phyloP scores from a whole-genome alignment of 2,888 invertebrate species.

The Nymphalis c-album region DNA sequence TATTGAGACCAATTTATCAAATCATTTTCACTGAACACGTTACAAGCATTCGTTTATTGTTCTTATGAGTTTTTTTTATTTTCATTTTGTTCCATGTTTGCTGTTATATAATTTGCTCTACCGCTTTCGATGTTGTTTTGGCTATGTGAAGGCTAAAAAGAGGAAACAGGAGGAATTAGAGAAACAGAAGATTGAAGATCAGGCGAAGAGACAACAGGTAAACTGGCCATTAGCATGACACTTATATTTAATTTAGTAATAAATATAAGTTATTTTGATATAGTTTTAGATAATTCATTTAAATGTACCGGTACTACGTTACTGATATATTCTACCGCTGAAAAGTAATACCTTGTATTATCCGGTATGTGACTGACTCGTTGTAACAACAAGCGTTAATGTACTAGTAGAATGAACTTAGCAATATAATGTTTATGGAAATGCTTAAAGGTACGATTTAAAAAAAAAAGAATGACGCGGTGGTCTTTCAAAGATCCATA shows the following conservation, averaged over 20 bases:
- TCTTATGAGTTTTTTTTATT: constrained; percentile 45
- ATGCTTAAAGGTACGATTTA: too few relatives aligned
- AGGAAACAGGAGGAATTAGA: constrained; percentile 93
- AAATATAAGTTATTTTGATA: background rate
- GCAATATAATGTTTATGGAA: too few relatives aligned
- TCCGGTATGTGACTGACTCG: too few relatives aligned
- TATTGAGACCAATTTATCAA: too few relatives aligned
- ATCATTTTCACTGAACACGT: background rate
- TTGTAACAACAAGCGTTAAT: too few relatives aligned
- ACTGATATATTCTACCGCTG: too few relatives aligned
- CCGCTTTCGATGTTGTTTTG: constrained; percentile 80
- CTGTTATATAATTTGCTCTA: constrained; percentile 75
- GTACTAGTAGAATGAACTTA: too few relatives aligned
- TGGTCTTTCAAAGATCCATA: too few relatives aligned
- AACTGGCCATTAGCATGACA: constrained; percentile 41
- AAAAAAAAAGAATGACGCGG: too few relatives aligned
- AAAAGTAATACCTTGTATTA: too few relatives aligned
- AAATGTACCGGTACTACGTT: too few relatives aligned
- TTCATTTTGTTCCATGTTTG: constrained; percentile 71
- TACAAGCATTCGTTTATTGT: background rate
- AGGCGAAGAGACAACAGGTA: constrained; percentile 93
- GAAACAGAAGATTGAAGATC: constrained; percentile 91
- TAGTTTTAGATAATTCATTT: background rate
- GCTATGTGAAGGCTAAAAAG: constrained; percentile 87
- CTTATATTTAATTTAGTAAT: background rate